These are phyloP conservation scores for Crotophaga sulcirostris DNA, from an alignment of 2,113 vertebrate genomes.

Conservation along the genomic window DNA sequence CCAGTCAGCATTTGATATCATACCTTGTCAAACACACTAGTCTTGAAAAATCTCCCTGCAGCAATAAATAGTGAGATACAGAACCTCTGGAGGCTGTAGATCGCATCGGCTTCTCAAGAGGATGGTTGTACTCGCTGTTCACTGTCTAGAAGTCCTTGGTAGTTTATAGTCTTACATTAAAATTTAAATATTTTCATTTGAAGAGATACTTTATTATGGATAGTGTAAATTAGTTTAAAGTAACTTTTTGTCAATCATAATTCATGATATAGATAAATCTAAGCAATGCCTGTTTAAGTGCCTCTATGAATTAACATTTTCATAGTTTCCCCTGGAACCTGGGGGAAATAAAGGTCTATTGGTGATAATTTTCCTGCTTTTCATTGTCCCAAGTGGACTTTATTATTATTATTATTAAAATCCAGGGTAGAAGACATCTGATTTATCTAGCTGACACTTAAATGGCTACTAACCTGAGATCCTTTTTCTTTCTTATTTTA, in stretches of 20 bases:
- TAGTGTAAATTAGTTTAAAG: constrained; percentile 67
- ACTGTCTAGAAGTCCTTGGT: constrained; percentile 59
- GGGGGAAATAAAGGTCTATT: constrained; percentile 42
- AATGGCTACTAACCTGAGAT: constrained; percentile 59
- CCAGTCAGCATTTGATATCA: neutral
- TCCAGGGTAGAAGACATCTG: constrained; percentile 39
- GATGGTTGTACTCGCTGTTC: constrained; percentile 15
- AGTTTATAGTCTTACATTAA: constrained; percentile 54
- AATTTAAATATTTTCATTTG: constrained; percentile 61
- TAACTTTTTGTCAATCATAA: constrained; percentile 70
- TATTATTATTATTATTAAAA: constrained; percentile 72
- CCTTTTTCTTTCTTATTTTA: constrained; percentile 63
- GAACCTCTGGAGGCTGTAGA: neutral
- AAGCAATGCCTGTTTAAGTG: constrained; percentile 54
- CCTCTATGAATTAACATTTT: constrained; percentile 61
- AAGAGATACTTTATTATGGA: constrained; percentile 59
- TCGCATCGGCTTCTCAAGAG: neutral
- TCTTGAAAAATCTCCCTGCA: neutral
- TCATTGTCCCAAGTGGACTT: constrained; percentile 17
- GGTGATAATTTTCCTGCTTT: constrained; percentile 68
- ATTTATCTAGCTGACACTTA: constrained; percentile 73
- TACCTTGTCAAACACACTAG: neutral
- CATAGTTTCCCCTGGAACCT: constrained; percentile 6
- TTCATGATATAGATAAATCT: constrained; percentile 68
- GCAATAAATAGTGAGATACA: neutral